Conservation (phyloP, 2,888 invertebrate genomes). For the Lamellibrachia satsuma region DNA sequence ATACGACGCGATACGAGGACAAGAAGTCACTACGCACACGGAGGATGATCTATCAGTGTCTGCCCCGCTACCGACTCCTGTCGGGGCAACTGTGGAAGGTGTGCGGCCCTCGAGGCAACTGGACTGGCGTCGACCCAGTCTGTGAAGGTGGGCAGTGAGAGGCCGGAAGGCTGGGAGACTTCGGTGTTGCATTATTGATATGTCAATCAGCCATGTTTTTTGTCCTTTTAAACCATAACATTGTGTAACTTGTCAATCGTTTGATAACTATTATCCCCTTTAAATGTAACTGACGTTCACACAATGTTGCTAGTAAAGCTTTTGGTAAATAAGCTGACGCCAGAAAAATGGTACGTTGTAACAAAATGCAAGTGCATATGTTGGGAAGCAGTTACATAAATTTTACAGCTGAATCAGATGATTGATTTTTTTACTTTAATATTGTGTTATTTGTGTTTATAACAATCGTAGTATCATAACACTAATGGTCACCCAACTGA, state of each 20-base stretch:
- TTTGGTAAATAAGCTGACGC: no score
- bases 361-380: no score
- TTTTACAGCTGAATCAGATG: no score
- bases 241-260: no score
- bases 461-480: not conserved
- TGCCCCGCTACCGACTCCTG: not conserved
- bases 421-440: no score
- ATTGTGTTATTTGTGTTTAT: no score
- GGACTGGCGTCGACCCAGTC: not conserved
- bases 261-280: no score
- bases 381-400: no score
- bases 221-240: not conserved
- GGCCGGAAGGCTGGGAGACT: not conserved
- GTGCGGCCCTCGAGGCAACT: not conserved
- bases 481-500: not conserved
- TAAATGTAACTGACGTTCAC: no score
- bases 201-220: not conserved
- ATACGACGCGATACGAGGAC: not conserved
- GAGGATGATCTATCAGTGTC: not conserved
- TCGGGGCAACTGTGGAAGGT: constrained; percentile 4
- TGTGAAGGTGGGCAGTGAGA: not conserved
- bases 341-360: no score
- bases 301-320: no score
- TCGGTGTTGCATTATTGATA: not conserved
- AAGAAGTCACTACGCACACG: not conserved